These are phyloP conservation scores for Procambarus clarkii DNA, from an alignment of 1,140 invertebrate genomes.

Conservation along the genomic window DNA sequence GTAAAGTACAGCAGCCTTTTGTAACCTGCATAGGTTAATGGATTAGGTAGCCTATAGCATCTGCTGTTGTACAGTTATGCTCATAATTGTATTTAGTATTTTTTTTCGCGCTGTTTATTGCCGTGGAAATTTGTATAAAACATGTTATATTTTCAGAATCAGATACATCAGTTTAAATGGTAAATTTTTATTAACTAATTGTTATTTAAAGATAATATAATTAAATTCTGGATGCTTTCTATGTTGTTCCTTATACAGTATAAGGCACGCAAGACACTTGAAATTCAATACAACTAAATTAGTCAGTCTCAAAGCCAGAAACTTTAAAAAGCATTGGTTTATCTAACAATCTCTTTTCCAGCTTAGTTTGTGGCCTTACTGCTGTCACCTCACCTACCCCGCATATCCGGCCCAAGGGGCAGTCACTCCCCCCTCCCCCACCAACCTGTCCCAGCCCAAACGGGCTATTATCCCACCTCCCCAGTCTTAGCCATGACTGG, in stretches of 20 bases:
- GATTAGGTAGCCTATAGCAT: not conserved
- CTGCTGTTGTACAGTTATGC: conserved; percentile 2
- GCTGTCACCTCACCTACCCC: not conserved
- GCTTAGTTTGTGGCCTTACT: not conserved
- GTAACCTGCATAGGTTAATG: not conserved
- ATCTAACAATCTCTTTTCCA: conserved; percentile 19
- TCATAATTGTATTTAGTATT: conserved; percentile 36
- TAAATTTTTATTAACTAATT: not conserved
- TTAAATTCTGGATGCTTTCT: not conserved
- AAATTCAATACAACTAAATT: not conserved
- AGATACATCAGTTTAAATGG: not conserved
- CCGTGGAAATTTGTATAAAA: conserved; percentile 20
- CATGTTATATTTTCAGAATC: conserved; percentile 21
- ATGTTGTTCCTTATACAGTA: not conserved
- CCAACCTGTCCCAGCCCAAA: too few relatives aligned
- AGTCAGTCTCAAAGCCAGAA: not conserved
- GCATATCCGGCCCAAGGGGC: too few relatives aligned
- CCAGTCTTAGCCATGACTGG: too few relatives aligned
- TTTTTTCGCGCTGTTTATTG: conserved; percentile 29
- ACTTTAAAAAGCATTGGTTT: conserved; percentile 22
- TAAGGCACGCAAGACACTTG: not conserved
- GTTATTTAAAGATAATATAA: not conserved
- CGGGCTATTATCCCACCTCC: too few relatives aligned
- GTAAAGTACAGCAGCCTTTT: not conserved
- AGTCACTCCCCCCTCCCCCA: too few relatives aligned